A percentile compares a stretch with the other conserved stretches of the same genome.
Evolutionary conservation across 1,140 invertebrate genomes (phyloP).

Genomic region (Euglossa dilemma): DNA sequence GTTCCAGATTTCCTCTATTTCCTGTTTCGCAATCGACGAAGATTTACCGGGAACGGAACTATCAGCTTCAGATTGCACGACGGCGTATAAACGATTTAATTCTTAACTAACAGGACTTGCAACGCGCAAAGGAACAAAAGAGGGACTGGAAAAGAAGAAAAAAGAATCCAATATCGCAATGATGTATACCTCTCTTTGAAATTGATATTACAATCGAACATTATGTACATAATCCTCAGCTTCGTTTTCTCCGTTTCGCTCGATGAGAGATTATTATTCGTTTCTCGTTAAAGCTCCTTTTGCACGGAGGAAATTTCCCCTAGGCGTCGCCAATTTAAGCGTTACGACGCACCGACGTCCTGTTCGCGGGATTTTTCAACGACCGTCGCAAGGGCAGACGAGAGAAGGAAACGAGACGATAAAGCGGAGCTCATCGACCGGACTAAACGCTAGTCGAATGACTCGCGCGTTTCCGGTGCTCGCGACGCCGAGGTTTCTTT

Average conservation of each 20-base stretch:
- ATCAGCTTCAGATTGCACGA: too few species aligned
- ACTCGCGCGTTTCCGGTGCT: conserved; percentile 32
- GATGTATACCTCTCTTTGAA: too few species aligned
- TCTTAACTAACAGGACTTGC: not conserved
- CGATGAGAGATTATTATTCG: too few species aligned
- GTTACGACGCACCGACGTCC: not conserved
- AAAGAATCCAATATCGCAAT: too few species aligned
- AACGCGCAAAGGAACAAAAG: too few species aligned
- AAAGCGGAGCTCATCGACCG: conserved; percentile 6
- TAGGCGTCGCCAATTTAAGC: not conserved
- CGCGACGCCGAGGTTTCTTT: conserved; percentile 31
- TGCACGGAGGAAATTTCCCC: not conserved
- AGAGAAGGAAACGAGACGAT: conserved; percentile 20
- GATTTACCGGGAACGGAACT: too few species aligned
- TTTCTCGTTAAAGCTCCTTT: too few species aligned
- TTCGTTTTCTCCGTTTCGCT: too few species aligned
- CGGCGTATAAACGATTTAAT: not conserved
- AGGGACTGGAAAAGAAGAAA: too few species aligned
- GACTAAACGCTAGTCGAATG: conserved; percentile 2
- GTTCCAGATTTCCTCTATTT: not conserved
- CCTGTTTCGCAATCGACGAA: too few species aligned
- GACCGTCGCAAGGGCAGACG: not conserved
- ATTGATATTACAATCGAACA: too few species aligned
- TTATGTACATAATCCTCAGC: too few species aligned
- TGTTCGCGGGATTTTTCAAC: not conserved